These are phyloP conservation scores for Nematopogon swammerdamellus DNA, from an alignment of 2,888 invertebrate genomes.

Conservation along the genomic window DNA sequence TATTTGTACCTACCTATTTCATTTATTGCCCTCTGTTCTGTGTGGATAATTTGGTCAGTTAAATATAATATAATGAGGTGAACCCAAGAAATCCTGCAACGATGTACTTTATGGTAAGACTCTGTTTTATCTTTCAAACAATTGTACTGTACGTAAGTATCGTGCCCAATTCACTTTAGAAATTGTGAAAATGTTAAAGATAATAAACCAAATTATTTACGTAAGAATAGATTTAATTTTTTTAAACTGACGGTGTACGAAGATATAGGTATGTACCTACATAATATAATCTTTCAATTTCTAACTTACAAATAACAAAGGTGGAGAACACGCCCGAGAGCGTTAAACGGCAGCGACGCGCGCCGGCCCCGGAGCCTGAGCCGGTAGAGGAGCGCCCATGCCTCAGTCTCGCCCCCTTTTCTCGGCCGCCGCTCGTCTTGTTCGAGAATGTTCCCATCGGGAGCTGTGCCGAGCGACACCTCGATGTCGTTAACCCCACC, in stretches of 20 bases:
- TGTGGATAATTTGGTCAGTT: too few relatives aligned
- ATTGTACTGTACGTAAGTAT: too few relatives aligned
- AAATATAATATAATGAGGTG: too few relatives aligned
- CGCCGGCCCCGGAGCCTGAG: conserved; percentile 20
- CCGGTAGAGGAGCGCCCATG: conserved; percentile 45
- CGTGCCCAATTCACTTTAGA: too few relatives aligned
- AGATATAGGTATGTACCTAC: too few relatives aligned
- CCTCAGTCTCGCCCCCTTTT: conserved; percentile 63
- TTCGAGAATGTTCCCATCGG: conserved; percentile 65
- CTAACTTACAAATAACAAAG: too few relatives aligned
- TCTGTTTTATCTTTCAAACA: too few relatives aligned
- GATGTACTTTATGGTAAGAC: too few relatives aligned
- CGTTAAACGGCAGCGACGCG: conserved; percentile 28
- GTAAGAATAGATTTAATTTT: conserved; percentile 1
- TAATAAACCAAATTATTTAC: not conserved
- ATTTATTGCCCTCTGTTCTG: too few relatives aligned
- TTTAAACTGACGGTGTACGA: conserved; percentile 5
- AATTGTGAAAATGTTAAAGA: conserved; percentile 2
- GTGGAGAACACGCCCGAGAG: conserved; percentile 50
- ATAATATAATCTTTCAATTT: too few relatives aligned
- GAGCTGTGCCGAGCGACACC: conserved; percentile 43
- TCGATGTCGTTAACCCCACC: conserved; percentile 59
- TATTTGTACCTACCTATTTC: too few relatives aligned
- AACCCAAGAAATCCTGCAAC: too few relatives aligned
- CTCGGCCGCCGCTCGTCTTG: conserved; percentile 62